Evolutionary conservation across 2,113 vertebrate genomes (phyloP), one percentile per base, ranked within the genome.

Genomic region (Paradoxurus hermaphroditus): DNA sequence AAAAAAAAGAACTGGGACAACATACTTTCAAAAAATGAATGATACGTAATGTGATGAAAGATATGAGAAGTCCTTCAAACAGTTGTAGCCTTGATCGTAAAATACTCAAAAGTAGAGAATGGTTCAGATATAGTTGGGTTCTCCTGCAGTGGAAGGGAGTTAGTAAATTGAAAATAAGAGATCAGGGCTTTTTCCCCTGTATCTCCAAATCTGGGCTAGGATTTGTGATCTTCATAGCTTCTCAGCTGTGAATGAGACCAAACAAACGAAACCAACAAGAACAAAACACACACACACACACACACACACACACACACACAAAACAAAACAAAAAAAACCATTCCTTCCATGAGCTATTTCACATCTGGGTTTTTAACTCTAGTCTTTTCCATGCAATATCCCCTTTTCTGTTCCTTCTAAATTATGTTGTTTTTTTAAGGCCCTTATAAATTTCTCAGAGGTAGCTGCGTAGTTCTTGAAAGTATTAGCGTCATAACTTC

Each of bases 21-120:
- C n/a, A 87, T 51, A 77, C 81, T 56, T 86, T 93, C 65, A 97
- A 65, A 94, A 82, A 93, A 84, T 65, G 36, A 97, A 73, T 89
- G 51, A 65, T 27, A 96, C 34, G 44, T 18, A 90, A 86, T n/a
- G 12, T 83, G 79, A 81, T 39, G 10, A 78, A 84, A 93, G 86
- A 82, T n/a, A 14, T 68, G 86, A 86, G 25, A 93, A 75, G 41
- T 77, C 87, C 34, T 59, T 96, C 78, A 91, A 82, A 82, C 44
- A 91, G 86, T 67, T 89, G 79, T 23, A 65, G n/a, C 13, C 51
- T 65, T 93, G 94, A 56, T 78, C 91, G 85, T 79, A 87, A 96
- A 95, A 93, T 75, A 93, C 19, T 75, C 53, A 77, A 46, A 79
- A 90, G 36, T 8, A 34, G 39, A 7, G 23, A 75, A 93, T 90